Conservation (phyloP, 2,888 invertebrate genomes). For the Mythimna ferrago region DNA sequence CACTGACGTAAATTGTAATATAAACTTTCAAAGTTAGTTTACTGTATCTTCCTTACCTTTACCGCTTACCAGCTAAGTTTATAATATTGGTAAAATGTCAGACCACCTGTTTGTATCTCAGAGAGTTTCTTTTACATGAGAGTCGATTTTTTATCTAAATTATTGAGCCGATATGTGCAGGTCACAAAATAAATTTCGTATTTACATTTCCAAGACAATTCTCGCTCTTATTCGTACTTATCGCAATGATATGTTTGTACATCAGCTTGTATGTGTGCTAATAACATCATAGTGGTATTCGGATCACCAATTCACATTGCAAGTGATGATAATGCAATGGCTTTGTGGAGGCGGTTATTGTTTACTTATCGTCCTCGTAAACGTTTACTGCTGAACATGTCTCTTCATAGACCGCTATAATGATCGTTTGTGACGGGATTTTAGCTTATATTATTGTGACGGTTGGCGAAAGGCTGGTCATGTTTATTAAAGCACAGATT, state of each 20-base stretch:
- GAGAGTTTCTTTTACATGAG: constrained; percentile 38
- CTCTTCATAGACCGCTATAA: constrained; percentile 24
- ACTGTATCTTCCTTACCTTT: constrained; percentile 33
- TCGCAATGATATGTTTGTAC: constrained; percentile 32
- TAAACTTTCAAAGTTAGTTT: constrained; percentile 23
- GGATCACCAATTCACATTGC: constrained; percentile 21
- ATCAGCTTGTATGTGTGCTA: constrained; percentile 10
- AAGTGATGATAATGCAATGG: constrained; percentile 44
- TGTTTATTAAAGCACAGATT: neutral
- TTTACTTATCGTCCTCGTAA: constrained; percentile 39
- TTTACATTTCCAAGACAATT: constrained; percentile 32
- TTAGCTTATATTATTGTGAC: neutral
- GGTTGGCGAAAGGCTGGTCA: neutral
- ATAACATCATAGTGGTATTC: constrained; percentile 30
- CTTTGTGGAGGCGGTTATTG: constrained; percentile 42
- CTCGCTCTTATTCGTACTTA: constrained; percentile 21
- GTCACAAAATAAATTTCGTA: constrained; percentile 42
- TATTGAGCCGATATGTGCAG: constrained; percentile 43
- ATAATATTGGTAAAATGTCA: constrained; percentile 56
- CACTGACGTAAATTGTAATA: neutral
- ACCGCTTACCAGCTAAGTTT: constrained; percentile 34
- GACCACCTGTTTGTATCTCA: constrained; percentile 61
- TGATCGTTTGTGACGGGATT: constrained; percentile 11
- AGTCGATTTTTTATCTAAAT: constrained; percentile 51
- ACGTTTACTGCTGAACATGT: constrained; percentile 39